Evolutionary conservation across 2,888 invertebrate genomes (phyloP), one percentile per base, ranked within the genome.

Genomic region (Heteropelma amictum): DNA sequence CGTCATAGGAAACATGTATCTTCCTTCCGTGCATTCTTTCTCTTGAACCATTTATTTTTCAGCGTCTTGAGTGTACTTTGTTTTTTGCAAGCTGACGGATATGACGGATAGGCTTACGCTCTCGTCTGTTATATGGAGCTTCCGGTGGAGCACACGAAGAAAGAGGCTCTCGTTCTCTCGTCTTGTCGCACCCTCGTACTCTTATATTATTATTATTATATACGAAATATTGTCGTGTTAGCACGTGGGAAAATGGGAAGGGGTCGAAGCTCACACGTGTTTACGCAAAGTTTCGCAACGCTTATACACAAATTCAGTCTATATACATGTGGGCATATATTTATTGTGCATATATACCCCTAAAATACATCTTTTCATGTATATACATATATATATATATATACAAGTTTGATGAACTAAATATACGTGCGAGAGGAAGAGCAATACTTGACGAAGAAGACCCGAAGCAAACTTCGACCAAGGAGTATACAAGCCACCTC

Each of bases 101-200:
- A 74, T 74, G 74, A 74, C 70, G 74, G 74, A 74, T 74, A 38
- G 74, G 47, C 70, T 45, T 70, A 60, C 64, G 63, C 54, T 42
- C 60, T 49, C 14, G 28, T 38, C 30, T 58, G 14, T 51, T 54
- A 47, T 64, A 45, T 23, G 60, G 47, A 26, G 70, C 65, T 74
- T 70, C 69, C 65, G 70, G 58, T 74, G 23, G 64, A 65, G 58
- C 28, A 14, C 33, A 49, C 38, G 45, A 35, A 33, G 49, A 63
- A 49, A 38, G 42, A 56, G 65, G 60, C 71, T 70, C 72, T 71
- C 74, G 61, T 72, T 51, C 23, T 28, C 69, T n/a, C 21, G 53
- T 35, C 45, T 23, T 14, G 54, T 42, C 42, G 33, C 61, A 38
- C 54, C 40, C 30, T 10, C 21, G 65, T 47, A 30, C 17, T 14